Conservation (phyloP, 2,113 vertebrate genomes). For the Erythrocercus mccallii region DNA sequence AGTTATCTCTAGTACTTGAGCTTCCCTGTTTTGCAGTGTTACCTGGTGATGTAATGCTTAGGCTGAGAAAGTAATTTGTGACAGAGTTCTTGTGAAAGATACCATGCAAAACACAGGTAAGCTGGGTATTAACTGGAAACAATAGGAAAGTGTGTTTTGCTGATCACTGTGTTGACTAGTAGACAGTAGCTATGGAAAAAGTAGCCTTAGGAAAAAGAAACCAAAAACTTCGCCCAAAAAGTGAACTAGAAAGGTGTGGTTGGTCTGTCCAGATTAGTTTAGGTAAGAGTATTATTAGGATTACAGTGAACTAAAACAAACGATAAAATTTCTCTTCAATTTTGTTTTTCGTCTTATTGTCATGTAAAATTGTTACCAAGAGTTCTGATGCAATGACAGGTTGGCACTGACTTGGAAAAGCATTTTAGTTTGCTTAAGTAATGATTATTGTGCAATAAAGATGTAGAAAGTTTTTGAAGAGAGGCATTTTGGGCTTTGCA, state of each 20-base stretch:
- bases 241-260: neutral
- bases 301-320: neutral
- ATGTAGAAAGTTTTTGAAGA: neutral
- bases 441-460: neutral
- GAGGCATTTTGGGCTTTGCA: neutral
- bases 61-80: neutral
- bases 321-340: neutral
- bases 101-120: neutral
- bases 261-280: neutral
- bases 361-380: neutral
- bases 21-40: neutral
- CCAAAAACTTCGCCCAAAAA: neutral
- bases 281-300: neutral
- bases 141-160: neutral
- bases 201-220: neutral
- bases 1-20: neutral
- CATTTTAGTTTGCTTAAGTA: neutral
- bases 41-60: neutral
- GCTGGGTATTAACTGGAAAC: neutral
- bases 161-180: neutral
- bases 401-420: neutral
- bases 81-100: neutral
- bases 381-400: neutral
- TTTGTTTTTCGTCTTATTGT: neutral
- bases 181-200: neutral